Conservation (phyloP, 2,797 vertebrate species). For the Dryobates pubescens region DNA sequence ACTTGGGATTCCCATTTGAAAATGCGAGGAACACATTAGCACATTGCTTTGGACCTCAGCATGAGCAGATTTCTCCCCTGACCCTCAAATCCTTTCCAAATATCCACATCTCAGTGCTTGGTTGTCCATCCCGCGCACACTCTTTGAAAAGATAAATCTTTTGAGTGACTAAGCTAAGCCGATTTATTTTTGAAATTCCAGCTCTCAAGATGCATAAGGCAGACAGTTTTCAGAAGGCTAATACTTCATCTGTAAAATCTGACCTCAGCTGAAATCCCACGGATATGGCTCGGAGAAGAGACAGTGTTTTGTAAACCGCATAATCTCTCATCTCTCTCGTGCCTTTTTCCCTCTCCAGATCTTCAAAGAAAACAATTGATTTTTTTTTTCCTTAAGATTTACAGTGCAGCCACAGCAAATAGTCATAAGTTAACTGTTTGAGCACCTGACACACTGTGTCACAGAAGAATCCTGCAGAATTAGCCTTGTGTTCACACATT, state of each 20-base stretch:
- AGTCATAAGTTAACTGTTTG: background rate
- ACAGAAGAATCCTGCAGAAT: background rate
- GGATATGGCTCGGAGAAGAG: background rate
- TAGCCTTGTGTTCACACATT: too few relatives aligned
- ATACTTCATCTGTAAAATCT: slow-evolving; percentile 19
- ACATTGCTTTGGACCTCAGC: background rate
- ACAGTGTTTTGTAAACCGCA: background rate
- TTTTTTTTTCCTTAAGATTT: background rate
- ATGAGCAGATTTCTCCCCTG: background rate
- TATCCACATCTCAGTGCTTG: background rate
- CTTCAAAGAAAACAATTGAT: background rate
- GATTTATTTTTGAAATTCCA: slow-evolving; percentile 36
- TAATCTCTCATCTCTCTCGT: background rate
- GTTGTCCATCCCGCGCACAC: background rate
- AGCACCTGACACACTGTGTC: background rate
- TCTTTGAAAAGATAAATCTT: slow-evolving; percentile 23
- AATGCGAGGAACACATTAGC: background rate
- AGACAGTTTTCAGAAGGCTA: slow-evolving; percentile 17
- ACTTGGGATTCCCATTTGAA: background rate
- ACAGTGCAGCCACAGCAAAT: background rate
- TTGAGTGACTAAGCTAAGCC: background rate
- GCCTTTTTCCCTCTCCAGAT: background rate
- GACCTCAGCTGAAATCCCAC: background rate
- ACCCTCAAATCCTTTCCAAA: background rate
- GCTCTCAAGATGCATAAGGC: slow-evolving; percentile 4